Conservation (phyloP, 1,140 invertebrate genomes). For the Heliconius hewitsoni region DNA sequence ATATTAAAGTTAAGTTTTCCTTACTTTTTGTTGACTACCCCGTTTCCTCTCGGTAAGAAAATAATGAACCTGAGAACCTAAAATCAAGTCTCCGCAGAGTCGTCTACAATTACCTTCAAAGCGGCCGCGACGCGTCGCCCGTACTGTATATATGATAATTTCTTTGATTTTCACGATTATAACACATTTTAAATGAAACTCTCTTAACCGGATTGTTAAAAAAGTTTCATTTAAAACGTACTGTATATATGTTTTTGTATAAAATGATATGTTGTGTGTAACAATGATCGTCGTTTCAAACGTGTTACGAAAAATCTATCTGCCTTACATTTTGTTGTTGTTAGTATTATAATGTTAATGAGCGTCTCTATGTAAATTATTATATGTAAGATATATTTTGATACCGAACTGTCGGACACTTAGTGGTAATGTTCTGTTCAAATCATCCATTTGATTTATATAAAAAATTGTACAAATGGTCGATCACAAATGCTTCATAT, state of each 20-base stretch:
- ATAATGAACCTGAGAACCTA: too few species aligned
- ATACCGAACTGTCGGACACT: slow-evolving; percentile 18
- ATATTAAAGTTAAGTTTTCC: too few species aligned
- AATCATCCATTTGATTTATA: slow-evolving; percentile 21
- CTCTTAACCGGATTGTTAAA: too few species aligned
- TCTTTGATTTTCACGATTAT: too few species aligned
- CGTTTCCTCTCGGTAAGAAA: too few species aligned
- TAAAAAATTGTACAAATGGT: slow-evolving; percentile 53
- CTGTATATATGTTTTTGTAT: neutral
- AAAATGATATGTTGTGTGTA: slow-evolving; percentile 4
- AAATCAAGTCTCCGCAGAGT: too few species aligned
- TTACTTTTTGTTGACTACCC: too few species aligned
- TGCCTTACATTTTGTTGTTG: slow-evolving; percentile 31
- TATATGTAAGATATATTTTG: slow-evolving; percentile 37
- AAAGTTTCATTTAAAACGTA: too few species aligned
- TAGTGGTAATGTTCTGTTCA: slow-evolving; percentile 35
- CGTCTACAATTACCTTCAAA: too few species aligned
- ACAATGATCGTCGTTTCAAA: neutral
- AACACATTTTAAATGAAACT: too few species aligned
- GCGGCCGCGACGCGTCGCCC: too few species aligned
- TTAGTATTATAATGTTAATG: slow-evolving; percentile 34
- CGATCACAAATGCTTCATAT: slow-evolving; percentile 5
- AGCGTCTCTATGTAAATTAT: slow-evolving; percentile 34
- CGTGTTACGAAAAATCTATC: slow-evolving; percentile 15
- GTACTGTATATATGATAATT: too few species aligned